Evolutionary conservation across 2,888 invertebrate species (phyloP).

Genomic region (Lochmaea crataegi): DNA sequence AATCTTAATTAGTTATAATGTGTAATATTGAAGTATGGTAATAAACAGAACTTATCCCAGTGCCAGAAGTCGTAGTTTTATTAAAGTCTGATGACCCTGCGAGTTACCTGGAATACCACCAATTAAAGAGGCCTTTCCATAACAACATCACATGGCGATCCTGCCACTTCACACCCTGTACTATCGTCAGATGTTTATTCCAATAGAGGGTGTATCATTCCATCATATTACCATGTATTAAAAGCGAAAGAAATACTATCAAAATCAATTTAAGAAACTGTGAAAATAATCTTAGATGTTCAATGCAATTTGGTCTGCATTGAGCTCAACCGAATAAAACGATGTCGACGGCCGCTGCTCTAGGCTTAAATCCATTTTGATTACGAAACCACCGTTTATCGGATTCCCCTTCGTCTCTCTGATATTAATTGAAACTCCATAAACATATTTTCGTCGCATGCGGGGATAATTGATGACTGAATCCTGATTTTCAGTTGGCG

Average conservation of each 20-base stretch:
- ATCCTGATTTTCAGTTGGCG: slow-evolving; percentile 43
- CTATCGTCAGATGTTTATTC: too few relatives aligned
- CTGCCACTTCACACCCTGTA: too few relatives aligned
- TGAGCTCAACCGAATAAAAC: slow-evolving; percentile 4
- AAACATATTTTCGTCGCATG: slow-evolving; percentile 52
- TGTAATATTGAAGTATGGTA: too few relatives aligned
- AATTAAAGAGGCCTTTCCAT: too few relatives aligned
- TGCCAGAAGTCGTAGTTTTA: too few relatives aligned
- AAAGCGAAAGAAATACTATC: slow-evolving; percentile 6
- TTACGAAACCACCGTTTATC: slow-evolving; percentile 39
- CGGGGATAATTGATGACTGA: slow-evolving; percentile 50
- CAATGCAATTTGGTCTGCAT: not conserved
- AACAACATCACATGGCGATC: too few relatives aligned
- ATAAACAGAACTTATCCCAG: too few relatives aligned
- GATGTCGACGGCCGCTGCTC: slow-evolving; percentile 1
- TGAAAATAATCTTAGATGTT: slow-evolving; percentile 1
- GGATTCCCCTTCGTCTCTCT: slow-evolving; percentile 35
- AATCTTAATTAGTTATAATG: too few relatives aligned
- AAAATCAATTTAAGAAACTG: slow-evolving; percentile 3
- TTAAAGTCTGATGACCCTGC: too few relatives aligned
- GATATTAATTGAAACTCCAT: slow-evolving; percentile 42
- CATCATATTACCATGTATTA: not conserved
- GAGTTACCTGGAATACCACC: too few relatives aligned
- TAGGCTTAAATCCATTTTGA: slow-evolving; percentile 5
- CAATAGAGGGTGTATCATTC: not conserved